A percentile compares a stretch with the other conserved stretches of the same genome.
Evolutionary conservation across 2,797 vertebrate genomes (phyloP).

Genomic region (Melanotaenia pygmaea): DNA sequence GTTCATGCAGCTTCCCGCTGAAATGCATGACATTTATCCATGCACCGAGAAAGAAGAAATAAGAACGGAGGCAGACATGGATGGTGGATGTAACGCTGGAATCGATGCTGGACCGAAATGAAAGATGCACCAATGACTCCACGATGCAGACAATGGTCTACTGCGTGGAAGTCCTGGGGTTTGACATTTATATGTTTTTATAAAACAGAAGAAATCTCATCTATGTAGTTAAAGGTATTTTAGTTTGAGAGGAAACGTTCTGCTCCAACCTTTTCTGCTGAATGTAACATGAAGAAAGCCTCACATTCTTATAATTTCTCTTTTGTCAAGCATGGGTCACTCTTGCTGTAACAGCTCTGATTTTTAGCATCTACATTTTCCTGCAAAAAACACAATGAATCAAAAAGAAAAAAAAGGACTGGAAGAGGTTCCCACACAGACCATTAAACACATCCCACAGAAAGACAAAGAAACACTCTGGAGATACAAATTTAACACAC

Average conservation of each 20-base stretch:
- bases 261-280: too few relatives aligned
- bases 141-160: neutral
- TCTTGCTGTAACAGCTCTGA: neutral
- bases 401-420: too few relatives aligned
- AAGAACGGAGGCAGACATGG: neutral
- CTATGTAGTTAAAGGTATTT: neutral
- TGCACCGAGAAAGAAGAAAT: neutral
- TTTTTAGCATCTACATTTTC: neutral
- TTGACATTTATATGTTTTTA: neutral
- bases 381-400: neutral
- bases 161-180: conserved; percentile 1
- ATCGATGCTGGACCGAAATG: conserved; percentile 14
- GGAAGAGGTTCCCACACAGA: neutral
- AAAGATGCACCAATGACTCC: conserved; percentile 27
- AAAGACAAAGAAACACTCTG: too few relatives aligned
- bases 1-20: neutral
- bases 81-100: neutral
- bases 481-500: neutral
- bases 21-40: neutral
- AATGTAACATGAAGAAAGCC: neutral
- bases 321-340: neutral
- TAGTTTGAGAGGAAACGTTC: neutral
- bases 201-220: neutral
- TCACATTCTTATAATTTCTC: neutral
- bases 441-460: neutral